These are phyloP conservation scores for Glossophaga mutica DNA, from an alignment of 2,797 vertebrate species.

Conservation along the genomic window DNA sequence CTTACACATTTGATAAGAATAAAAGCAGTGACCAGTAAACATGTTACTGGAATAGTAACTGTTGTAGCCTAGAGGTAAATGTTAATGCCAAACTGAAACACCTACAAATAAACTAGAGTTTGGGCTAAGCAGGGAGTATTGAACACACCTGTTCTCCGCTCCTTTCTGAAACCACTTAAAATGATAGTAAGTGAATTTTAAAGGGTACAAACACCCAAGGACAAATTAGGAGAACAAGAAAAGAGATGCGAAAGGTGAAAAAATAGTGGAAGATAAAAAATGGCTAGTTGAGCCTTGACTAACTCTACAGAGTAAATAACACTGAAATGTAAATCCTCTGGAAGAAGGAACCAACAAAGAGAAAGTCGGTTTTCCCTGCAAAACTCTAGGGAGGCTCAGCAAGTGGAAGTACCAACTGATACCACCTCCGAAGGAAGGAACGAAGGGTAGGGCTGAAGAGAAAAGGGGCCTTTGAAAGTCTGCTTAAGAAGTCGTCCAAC, in stretches of 20 bases:
- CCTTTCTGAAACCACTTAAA: background rate
- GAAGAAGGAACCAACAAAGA: background rate
- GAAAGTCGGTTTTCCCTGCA: background rate
- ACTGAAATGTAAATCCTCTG: background rate
- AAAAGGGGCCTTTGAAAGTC: background rate
- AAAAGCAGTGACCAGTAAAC: background rate
- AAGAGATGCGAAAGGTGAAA: background rate
- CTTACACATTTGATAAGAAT: background rate
- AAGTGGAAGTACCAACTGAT: background rate
- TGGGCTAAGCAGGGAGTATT: background rate
- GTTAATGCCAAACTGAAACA: background rate
- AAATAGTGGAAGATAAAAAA: background rate
- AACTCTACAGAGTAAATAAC: background rate
- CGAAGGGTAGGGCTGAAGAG: background rate
- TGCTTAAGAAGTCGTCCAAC: background rate
- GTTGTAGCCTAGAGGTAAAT: background rate
- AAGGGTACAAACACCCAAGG: background rate
- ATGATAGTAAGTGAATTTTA: background rate
- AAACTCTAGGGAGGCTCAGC: background rate
- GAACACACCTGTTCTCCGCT: background rate
- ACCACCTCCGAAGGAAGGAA: background rate
- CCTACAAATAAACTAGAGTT: background rate
- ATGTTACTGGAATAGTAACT: background rate
- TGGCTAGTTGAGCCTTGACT: background rate
- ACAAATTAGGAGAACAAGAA: background rate